Conservation (phyloP, 2,113 vertebrate species). For the Bujurquina vittata region DNA sequence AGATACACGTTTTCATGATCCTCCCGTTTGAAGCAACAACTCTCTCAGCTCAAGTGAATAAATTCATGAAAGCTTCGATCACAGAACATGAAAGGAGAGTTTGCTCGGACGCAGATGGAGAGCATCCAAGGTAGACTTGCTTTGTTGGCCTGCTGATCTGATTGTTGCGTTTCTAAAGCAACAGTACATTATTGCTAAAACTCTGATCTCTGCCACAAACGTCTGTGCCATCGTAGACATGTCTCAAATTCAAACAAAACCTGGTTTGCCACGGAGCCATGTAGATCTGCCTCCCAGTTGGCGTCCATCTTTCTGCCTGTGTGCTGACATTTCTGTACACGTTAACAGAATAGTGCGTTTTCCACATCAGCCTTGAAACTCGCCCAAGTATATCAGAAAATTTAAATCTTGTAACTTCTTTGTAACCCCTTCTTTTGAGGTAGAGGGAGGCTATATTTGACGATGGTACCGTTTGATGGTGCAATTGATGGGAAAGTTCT, state of each 20-base stretch:
- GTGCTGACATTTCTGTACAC: neutral
- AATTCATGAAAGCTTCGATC: constrained; percentile 41
- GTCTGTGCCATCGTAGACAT: constrained; percentile 13
- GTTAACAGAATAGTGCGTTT: constrained; percentile 22
- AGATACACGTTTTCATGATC: constrained; percentile 53
- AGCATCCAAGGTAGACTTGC: constrained; percentile 43
- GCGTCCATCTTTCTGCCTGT: neutral
- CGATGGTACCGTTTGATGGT: constrained; percentile 75
- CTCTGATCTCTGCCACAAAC: constrained; percentile 25
- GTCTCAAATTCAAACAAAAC: constrained; percentile 30
- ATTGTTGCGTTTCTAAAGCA: constrained; percentile 37
- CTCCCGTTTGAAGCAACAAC: constrained; percentile 38
- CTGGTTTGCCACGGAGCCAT: constrained; percentile 11
- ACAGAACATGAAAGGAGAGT: constrained; percentile 51
- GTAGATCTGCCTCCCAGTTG: constrained; percentile 4
- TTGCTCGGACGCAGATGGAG: constrained; percentile 30
- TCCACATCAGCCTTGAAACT: constrained; percentile 19
- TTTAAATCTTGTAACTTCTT: constrained; percentile 58
- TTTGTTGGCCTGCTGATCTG: constrained; percentile 44
- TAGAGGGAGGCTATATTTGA: constrained; percentile 32
- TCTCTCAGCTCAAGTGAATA: constrained; percentile 37
- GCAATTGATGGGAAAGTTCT: constrained; percentile 91
- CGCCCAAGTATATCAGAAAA: constrained; percentile 33
- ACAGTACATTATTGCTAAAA: constrained; percentile 35
- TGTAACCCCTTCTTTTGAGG: constrained; percentile 51